phyloP scores from a whole-genome alignment of 1,140 invertebrate genomes.

The Drosophila seguyi region DNA sequence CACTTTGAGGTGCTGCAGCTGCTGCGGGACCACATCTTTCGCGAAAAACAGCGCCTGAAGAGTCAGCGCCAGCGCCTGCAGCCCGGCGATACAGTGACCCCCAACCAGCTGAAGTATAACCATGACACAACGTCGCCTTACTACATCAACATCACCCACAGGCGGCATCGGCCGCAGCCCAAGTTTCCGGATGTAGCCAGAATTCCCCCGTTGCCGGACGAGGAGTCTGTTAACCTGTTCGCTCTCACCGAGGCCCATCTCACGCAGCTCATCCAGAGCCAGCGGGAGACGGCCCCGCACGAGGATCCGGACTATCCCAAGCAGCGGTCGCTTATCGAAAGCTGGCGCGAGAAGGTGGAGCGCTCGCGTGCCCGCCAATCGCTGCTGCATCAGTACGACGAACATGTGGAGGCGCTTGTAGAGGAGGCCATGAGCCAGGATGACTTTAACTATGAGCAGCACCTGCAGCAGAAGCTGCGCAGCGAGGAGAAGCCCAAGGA shows the following conservation, averaged over 20 bases:
- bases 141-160: slow-evolving; percentile 83
- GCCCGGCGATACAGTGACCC: slow-evolving; percentile 40
- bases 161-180: slow-evolving; percentile 68
- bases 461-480: slow-evolving; percentile 55
- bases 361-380: slow-evolving; percentile 64
- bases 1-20: slow-evolving; percentile 88
- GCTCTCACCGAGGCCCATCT: slow-evolving; percentile 75
- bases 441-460: slow-evolving; percentile 61
- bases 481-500: slow-evolving; percentile 20
- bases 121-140: slow-evolving; percentile 81
- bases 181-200: slow-evolving; percentile 39
- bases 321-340: slow-evolving; percentile 67
- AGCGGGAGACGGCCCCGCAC: slow-evolving; percentile 8
- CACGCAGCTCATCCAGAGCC: slow-evolving; percentile 56
- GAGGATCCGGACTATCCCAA: slow-evolving; percentile 31
- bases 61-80: slow-evolving; percentile 15
- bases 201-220: slow-evolving; percentile 14
- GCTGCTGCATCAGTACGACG: slow-evolving; percentile 57
- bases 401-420: slow-evolving; percentile 65
- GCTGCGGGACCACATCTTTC: slow-evolving; percentile 74
- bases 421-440: slow-evolving; percentile 69
- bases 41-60: slow-evolving; percentile 53
- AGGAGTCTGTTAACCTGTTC: slow-evolving; percentile 73
- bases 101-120: slow-evolving; percentile 74
- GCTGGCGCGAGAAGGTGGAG: slow-evolving; percentile 79